Base-by-base conservation (phyloP, 2,888 invertebrate genomes). In the Sphecodes monilicornis region DNA sequence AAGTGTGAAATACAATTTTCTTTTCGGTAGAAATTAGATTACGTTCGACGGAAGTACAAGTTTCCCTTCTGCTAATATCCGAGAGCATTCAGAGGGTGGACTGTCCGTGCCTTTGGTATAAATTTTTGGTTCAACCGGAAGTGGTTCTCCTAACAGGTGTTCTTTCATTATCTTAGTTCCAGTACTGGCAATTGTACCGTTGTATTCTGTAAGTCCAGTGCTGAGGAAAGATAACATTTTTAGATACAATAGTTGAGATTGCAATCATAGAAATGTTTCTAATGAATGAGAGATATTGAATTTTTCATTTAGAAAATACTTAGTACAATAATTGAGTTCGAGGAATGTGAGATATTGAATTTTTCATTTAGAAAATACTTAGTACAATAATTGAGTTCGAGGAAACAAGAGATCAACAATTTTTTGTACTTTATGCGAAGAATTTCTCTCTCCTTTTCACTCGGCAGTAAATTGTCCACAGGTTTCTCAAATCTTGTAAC, bases 151-250 rank as follows among this genome's bases (percentile, higher is more conserved):
- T 54, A 82, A 81, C 6, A 87, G 66, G 57, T 43, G 43, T 57
- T 39, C 64, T 71, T 90, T 69, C 26, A 91, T 75, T 73, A 93
- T 85, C 72, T 76, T 86, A 41, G 86, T 86, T 8, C 90, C 93
- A 60, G 88, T 88, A 11, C 76, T 78, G 41, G 89, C 88, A 75
- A 93, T 93, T 16, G 84, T 86, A 72, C 68, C 85, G 39, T 80
- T 76, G 76, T 94, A 93, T 72, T 93, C 92, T 6, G 91, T 82
- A 66, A 90, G 76, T 72, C 92, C 93, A 54, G 93, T 93, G 77
- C 93, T 93, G 69, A 57, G 82, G 82, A 57, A 74, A 36, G 18
- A 76, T 54, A 66, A 71, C 11, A 54, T 54, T 54, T n/a, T n/a
- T 54, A n/a, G 4, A 54, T 54, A n/a, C n/a, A n/a, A n/a, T 54